Percentiles rank a stretch among this genome's conserved stretches.
Evolutionary conservation across 2,797 vertebrate species (phyloP).

Genomic region (Myotis findleyi): DNA sequence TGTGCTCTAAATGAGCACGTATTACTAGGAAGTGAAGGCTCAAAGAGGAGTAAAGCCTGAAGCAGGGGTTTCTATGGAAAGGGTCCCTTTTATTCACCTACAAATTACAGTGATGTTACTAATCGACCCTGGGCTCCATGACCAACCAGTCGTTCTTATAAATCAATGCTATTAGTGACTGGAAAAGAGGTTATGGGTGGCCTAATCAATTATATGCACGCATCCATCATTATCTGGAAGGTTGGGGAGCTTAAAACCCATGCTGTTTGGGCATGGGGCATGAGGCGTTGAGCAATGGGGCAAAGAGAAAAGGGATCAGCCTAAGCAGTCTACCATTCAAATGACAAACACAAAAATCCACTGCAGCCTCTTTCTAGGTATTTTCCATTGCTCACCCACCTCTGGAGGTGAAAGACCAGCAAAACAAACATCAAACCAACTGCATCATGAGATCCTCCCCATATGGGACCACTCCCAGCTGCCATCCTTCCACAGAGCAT

Average conservation of each 20-base stretch:
- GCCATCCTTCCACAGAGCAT: background rate
- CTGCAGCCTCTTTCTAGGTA: background rate
- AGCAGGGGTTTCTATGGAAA: background rate
- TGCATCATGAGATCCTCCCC: background rate
- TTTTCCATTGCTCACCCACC: background rate
- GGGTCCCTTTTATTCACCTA: background rate
- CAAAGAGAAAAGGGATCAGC: background rate
- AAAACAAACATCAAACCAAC: background rate
- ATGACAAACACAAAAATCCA: background rate
- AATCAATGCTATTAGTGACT: background rate
- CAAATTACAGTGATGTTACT: background rate
- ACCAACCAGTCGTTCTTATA: background rate
- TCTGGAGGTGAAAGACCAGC: background rate
- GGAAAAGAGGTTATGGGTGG: background rate
- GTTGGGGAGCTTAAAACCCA: background rate
- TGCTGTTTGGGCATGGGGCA: too few relatives aligned
- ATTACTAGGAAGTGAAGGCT: background rate
- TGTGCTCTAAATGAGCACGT: background rate
- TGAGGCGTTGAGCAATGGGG: background rate
- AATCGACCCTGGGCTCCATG: background rate
- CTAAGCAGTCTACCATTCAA: fast-evolving
- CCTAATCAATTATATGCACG: background rate
- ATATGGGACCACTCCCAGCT: background rate
- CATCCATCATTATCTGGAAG: background rate
- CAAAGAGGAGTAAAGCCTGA: background rate